A percentile compares a stretch with the other conserved stretches of the same genome.
Conservation (phyloP, 2,888 invertebrate species). For the Apodemia duryi region DNA sequence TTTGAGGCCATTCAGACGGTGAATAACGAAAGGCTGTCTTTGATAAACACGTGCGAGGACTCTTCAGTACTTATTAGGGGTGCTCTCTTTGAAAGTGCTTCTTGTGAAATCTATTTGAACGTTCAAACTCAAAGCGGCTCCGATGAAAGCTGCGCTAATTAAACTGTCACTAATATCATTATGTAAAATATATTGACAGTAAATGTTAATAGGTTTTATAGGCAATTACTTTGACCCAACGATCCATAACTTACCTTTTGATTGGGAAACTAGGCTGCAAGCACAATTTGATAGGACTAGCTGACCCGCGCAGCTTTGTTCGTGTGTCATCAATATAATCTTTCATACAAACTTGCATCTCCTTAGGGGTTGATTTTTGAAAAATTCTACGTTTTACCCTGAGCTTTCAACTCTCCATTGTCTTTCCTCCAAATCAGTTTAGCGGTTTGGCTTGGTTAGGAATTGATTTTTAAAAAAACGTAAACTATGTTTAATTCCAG, state of each 20-base stretch:
- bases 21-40: conserved; percentile 80
- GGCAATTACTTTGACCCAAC: conserved; percentile 6
- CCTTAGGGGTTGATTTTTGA: too few species aligned
- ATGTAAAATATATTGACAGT: conserved; percentile 36
- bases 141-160: conserved; percentile 76
- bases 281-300: not conserved
- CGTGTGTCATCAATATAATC: too few species aligned
- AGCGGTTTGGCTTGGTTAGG: too few species aligned
- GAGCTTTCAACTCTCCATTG: too few species aligned
- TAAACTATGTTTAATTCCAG: too few species aligned
- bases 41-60: conserved; percentile 80
- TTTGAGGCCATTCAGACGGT: conserved; percentile 80
- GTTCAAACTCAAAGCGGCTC: conserved; percentile 74
- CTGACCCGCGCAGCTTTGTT: too few species aligned
- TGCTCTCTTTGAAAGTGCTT: conserved; percentile 78
- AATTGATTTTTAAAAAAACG: too few species aligned
- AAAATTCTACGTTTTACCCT: too few species aligned
- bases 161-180: conserved; percentile 78
- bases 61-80: conserved; percentile 80
- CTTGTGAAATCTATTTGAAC: conserved; percentile 78
- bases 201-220: not conserved
- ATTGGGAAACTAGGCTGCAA: not conserved
- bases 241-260: conserved; percentile 17
- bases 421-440: too few species aligned
- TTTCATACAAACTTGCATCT: too few species aligned